Percentiles rank a stretch among this genome's conserved stretches.
These are phyloP conservation scores for Ectemnius continuus DNA, from an alignment of 2,888 invertebrate genomes.

Conservation along the genomic window DNA sequence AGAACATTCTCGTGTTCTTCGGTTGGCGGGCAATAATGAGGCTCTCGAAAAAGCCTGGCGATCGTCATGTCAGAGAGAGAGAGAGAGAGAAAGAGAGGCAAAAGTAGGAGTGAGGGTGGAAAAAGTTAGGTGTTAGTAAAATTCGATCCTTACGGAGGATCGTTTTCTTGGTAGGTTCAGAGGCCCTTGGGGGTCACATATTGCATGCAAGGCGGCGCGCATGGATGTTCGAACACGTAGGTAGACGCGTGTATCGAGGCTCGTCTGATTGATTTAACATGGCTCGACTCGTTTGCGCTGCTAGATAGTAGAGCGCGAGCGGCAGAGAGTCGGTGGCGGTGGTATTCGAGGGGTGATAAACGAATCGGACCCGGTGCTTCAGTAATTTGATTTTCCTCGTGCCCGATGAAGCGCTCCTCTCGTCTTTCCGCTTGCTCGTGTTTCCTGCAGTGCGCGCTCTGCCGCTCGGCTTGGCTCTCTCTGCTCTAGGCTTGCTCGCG, in stretches of 20 bases:
- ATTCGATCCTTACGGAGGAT: not conserved
- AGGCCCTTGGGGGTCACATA: slow-evolving; percentile 23
- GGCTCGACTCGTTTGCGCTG: no score
- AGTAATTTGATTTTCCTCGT: slow-evolving; percentile 53
- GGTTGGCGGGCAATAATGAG: no score
- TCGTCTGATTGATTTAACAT: no score
- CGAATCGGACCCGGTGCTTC: slow-evolving; percentile 44
- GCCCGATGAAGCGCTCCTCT: slow-evolving; percentile 37
- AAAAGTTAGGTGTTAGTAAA: no score
- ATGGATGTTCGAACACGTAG: not conserved
- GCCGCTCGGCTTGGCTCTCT: slow-evolving; percentile 20
- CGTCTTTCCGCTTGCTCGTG: slow-evolving; percentile 34
- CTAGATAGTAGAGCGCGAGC: no score
- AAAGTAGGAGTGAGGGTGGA: no score
- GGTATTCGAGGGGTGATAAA: slow-evolving; percentile 43
- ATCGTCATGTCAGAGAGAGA: no score
- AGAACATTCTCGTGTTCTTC: no score
- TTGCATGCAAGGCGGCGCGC: slow-evolving; percentile 24
- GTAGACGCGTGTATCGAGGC: slow-evolving; percentile 17
- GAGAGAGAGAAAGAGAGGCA: no score
- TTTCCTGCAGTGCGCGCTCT: slow-evolving; percentile 28
- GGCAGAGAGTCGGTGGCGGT: not conserved
- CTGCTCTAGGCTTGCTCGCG: slow-evolving; percentile 4
- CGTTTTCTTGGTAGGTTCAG: slow-evolving; percentile 12
- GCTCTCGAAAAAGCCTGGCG: no score